phyloP scores from a whole-genome alignment of 2,888 invertebrate genomes.

The Alentia gelatinosa region DNA sequence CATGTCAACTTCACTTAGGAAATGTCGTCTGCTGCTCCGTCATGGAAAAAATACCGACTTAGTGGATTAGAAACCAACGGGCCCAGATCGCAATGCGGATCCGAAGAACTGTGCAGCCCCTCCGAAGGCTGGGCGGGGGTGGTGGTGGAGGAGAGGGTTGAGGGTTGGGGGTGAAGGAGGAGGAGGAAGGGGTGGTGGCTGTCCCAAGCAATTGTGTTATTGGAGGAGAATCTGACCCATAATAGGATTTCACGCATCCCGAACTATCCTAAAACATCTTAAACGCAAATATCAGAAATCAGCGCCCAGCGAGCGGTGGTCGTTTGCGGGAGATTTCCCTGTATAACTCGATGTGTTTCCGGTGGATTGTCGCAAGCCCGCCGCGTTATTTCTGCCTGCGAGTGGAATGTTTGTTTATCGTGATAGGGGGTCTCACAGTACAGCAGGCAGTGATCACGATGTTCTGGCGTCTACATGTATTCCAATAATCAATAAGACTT shows the following conservation, averaged over 20 bases:
- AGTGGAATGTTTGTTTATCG: neutral
- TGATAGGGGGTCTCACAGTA: neutral
- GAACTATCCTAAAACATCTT: neutral
- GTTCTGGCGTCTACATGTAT: neutral
- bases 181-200: neutral
- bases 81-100: neutral
- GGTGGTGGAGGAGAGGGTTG: neutral
- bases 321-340: neutral
- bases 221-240: neutral
- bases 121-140: neutral
- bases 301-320: neutral
- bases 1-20: slow-evolving; percentile 23
- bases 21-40: neutral
- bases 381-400: neutral
- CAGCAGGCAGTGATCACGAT: neutral
- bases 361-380: neutral
- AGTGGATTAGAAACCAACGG: slow-evolving; percentile 8
- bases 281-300: neutral
- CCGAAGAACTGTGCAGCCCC: too few relatives aligned
- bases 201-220: neutral
- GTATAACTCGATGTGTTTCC: neutral
- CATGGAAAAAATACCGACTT: slow-evolving; percentile 10
- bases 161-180: neutral
- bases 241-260: neutral
- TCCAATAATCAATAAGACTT: neutral